Conservation (phyloP, 1,140 invertebrate genomes). For the Oppia nitens region DNA sequence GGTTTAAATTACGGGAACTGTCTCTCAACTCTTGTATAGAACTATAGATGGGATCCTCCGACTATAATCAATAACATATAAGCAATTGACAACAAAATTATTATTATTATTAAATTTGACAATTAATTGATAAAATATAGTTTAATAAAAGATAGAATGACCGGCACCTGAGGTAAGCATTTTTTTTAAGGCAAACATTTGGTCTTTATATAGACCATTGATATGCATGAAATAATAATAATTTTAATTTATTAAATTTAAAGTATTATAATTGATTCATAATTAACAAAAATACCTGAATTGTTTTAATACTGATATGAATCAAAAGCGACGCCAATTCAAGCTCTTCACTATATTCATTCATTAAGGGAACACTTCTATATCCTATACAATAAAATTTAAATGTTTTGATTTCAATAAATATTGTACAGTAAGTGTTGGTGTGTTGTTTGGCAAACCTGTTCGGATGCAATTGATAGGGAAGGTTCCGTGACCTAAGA, state of each 20-base stretch:
- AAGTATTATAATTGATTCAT: not conserved
- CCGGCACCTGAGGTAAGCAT: not conserved
- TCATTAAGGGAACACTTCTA: conserved; percentile 72
- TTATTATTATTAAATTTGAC: not conserved
- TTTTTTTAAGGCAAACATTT: not conserved
- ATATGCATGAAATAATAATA: not conserved
- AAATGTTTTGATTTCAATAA: not conserved
- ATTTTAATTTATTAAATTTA: not conserved
- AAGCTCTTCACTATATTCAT: conserved; percentile 78
- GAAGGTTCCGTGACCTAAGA: conserved; percentile 90
- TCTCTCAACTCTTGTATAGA: not conserved
- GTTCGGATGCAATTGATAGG: conserved; percentile 40
- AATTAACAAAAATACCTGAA: conserved; percentile 27
- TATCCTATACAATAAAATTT: conserved; percentile 52
- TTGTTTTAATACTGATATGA: conserved; percentile 46
- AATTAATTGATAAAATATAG: not conserved
- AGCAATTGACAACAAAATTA: not conserved
- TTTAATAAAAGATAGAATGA: not conserved
- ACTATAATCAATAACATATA: not conserved
- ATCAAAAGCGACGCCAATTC: conserved; percentile 80
- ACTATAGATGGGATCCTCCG: not conserved
- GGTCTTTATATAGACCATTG: not conserved
- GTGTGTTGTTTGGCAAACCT: conserved; percentile 26
- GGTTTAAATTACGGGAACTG: not conserved
- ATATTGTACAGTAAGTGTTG: conserved; percentile 10